Base-by-base conservation (phyloP, 2,888 invertebrate species). In the Scaptomyza caliginosa region DNA sequence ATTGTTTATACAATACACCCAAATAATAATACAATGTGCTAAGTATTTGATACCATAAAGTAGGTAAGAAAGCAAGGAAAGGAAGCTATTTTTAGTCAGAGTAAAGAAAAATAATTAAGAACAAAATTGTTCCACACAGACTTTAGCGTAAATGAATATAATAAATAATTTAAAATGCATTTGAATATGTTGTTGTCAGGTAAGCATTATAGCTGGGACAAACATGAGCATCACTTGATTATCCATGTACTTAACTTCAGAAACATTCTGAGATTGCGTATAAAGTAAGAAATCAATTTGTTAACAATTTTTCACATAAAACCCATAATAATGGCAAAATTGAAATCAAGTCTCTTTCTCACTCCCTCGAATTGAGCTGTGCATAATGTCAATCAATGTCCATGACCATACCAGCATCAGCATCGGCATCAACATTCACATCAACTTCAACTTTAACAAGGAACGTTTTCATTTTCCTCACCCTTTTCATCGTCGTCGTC, bases 341-440 rank as follows among this genome's bases (percentile, higher is more conserved):
- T 50, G 40, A 59, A 59, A 46, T 54, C 51, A 64, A 42, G 28
- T 28, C 21, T 21, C 6, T 1, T 7, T 7, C 3, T 16, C 34
- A 16, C 16, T 3, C 2, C 7, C 34, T 34, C 13, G 4, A 28
- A 46, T 26, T 19, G 17, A 43, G 26, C 38, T 36, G 30, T 19
- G 16, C 24, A 21, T 46, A 59, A 59, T 59, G 49, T 54, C 69
- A 71, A 66, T 72, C 67, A 69, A 58, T 66, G 43, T 36, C 51
- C 43, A 48, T 48, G 42, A 32, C 17, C 24, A 50, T 40, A 64
- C 40, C n/a, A 17, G 7, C 40, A 23, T 21, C 28, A 24, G 2
- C 56, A 64, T 34, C 56, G 43, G 19, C 43, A 36, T 50, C 49
- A 52, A 11, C 26, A 43, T 21, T 30, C 30, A 4, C 67, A 59